Conservation (phyloP, 2,113 vertebrate species). For the Antechinus stuartii region DNA sequence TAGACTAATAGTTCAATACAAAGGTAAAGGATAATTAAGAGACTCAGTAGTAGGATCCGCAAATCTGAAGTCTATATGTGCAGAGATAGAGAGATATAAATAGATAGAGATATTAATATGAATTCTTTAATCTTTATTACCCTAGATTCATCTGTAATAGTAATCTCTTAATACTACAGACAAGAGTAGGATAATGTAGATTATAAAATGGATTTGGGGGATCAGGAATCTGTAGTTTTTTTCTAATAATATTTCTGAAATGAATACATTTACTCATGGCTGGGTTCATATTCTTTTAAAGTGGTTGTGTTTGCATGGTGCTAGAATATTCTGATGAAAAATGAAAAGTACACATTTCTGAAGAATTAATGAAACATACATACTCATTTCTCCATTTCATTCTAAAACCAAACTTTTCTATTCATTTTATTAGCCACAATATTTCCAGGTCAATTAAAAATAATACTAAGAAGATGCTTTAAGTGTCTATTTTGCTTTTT, state of each 20-base stretch:
- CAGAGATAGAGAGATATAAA: not conserved
- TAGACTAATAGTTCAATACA: not conserved
- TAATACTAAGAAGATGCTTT: not conserved
- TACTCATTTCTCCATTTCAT: not conserved
- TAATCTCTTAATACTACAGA: not conserved
- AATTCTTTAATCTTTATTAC: conserved; percentile 2
- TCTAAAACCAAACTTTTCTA: not conserved
- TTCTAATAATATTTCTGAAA: not conserved
- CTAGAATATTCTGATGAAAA: not conserved
- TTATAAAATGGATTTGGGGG: conserved; percentile 4
- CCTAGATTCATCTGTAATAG: conserved; percentile 2
- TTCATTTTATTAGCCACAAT: not conserved
- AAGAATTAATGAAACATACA: not conserved
- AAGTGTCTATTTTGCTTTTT: not conserved
- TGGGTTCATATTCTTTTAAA: not conserved
- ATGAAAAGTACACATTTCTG: not conserved
- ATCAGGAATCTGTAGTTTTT: not conserved
- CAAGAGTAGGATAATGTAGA: not conserved
- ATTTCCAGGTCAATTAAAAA: not conserved
- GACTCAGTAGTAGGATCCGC: not conserved
- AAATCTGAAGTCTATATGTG: not conserved
- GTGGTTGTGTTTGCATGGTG: not conserved
- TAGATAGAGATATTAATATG: not conserved
- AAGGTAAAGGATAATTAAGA: not conserved
- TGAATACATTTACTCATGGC: not conserved